A percentile compares a stretch with the other conserved stretches of the same genome.
phyloP scores from a whole-genome alignment of 2,113 vertebrate species.

The Circaetus gallicus region DNA sequence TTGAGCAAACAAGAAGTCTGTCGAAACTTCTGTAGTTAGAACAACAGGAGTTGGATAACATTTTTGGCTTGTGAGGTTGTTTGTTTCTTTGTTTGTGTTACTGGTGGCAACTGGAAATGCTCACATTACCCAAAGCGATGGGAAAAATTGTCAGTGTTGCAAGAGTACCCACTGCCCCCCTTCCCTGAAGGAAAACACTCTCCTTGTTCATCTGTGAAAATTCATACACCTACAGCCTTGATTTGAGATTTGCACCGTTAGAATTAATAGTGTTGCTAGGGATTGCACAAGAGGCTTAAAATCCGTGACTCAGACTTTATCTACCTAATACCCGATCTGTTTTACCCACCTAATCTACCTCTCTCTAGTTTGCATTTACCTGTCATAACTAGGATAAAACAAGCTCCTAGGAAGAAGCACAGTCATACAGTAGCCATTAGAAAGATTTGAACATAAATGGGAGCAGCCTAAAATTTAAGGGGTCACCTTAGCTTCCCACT shows the following conservation, averaged over 20 bases:
- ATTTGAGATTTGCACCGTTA: not conserved
- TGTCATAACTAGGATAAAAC: no score
- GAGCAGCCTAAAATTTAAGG: not conserved
- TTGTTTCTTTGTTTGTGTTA: not conserved
- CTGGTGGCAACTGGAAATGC: not conserved
- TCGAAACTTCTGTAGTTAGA: not conserved
- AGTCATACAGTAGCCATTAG: not conserved
- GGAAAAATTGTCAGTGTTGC: not conserved
- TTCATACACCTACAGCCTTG: not conserved
- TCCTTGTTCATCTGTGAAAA: not conserved
- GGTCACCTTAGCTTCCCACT: not conserved
- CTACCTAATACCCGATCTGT: not conserved
- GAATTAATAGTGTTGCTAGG: not conserved
- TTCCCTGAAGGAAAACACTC: not conserved
- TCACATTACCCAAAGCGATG: not conserved
- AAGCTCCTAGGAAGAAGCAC: not conserved
- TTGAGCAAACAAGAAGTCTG: conserved; percentile 18
- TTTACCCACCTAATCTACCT: not conserved
- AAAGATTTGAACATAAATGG: not conserved
- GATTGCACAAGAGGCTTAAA: not conserved
- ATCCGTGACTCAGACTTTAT: not conserved
- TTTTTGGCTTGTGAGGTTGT: not conserved
- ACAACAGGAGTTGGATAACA: not conserved
- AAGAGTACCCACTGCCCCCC: not conserved
- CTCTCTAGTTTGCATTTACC: not conserved